A percentile compares a stretch with the other conserved stretches of the same genome.
These are phyloP conservation scores for Pimpla rufipes DNA, from an alignment of 2,888 invertebrate genomes.

Conservation along the genomic window DNA sequence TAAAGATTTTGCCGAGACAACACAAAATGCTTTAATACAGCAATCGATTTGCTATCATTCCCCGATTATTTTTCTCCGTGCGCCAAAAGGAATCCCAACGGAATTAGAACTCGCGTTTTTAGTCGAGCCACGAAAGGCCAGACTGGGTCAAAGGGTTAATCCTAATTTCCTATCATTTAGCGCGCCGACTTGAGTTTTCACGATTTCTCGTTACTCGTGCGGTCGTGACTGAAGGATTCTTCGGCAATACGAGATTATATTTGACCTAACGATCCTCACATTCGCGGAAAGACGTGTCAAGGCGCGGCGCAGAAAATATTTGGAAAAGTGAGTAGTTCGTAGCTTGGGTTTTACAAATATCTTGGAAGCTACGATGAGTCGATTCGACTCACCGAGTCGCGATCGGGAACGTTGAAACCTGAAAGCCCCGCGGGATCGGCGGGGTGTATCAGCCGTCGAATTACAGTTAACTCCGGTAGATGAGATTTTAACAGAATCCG, in stretches of 20 bases:
- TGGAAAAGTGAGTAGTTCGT: neutral
- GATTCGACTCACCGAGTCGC: neutral
- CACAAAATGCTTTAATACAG: no score
- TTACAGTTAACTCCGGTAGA: conserved; percentile 66
- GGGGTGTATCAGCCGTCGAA: conserved; percentile 46
- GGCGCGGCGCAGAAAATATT: neutral
- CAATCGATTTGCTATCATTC: no score
- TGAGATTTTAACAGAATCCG: conserved; percentile 68
- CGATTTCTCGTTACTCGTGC: neutral
- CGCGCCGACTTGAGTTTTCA: neutral
- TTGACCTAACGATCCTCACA: neutral
- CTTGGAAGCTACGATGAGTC: neutral
- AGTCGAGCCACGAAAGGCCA: neutral
- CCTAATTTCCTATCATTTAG: neutral
- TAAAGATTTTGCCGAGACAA: no score
- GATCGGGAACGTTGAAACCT: conserved; percentile 34
- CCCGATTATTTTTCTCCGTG: no score
- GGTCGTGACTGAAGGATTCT: neutral
- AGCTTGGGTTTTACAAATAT: neutral
- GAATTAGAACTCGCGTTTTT: neutral
- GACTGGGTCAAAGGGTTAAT: neutral
- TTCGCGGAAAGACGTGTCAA: neutral
- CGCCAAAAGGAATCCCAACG: neutral
- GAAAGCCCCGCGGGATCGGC: conserved; percentile 27
- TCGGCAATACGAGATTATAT: neutral